Evolutionary conservation across 2,113 vertebrate species (phyloP), one percentile per base, ranked within the genome.

Genomic region (Coturnix japonica): DNA sequence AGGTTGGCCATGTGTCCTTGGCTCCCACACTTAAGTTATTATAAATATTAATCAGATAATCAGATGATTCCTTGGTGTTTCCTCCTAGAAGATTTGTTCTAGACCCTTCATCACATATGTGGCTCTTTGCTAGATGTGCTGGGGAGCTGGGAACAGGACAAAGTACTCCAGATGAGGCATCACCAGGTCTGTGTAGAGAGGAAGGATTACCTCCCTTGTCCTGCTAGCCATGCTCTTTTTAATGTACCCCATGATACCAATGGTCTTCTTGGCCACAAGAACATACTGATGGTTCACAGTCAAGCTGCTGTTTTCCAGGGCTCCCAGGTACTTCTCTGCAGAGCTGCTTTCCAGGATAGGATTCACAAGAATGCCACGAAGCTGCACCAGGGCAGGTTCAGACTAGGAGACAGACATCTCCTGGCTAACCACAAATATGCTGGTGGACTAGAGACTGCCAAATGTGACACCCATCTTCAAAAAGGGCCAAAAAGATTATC

Each of bases 321-420:
- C 53, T 18, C 17, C 17, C 17, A 56, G 28, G 53, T 56, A 9
- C 28, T 56, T 56, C 53, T 30, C 53, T 56, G 53, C 53, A 31
- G 15, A 56, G 53, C 9, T 56, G 53, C 53, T 31, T 56, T 56
- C 17, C 16, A 56, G 28, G 16, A 56, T 11, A 56, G 53, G 30
- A 56, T 56, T 18, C 28, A 19, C 28, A 31, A 11, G 13, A 56
- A 39, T 13, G 11, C 19, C 54, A 49, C 44, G 22, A 16, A 77
- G 39, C 19, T 44, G 31, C 13, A 7, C 1, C 1, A 11, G 13
- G 4, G 5, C 4, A 49, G 9, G 9, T 49, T 66, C 15, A 54
- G 59, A 54, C 13, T 30, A 22, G 18, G 30, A 85, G 47, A 49
- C 10, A 47, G 46, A 47, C 22, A 7, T 23, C 11, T 47, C 22